Conservation (phyloP, 2,888 invertebrate genomes). For the Lasioglossum malachurum region DNA sequence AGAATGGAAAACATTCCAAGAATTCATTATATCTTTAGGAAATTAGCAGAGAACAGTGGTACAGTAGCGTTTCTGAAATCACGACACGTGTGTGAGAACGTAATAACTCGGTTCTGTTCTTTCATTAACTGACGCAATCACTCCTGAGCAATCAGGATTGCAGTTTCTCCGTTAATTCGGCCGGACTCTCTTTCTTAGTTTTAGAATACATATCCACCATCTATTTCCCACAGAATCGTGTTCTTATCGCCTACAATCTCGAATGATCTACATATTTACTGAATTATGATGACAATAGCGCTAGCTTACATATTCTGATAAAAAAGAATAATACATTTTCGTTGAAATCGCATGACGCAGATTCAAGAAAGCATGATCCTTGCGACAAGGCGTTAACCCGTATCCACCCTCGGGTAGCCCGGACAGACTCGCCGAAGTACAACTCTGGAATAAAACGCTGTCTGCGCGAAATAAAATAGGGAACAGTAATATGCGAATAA, state of each 20-base stretch:
- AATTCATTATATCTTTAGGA: neutral
- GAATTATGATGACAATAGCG: neutral
- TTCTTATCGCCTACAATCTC: neutral
- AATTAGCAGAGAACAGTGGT: neutral
- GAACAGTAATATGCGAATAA: constrained; percentile 16
- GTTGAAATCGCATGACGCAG: neutral
- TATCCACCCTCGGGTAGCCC: neutral
- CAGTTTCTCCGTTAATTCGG: neutral
- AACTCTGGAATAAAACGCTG: neutral
- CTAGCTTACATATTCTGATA: neutral
- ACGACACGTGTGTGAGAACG: neutral
- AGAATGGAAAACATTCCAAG: neutral
- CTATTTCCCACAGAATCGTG: neutral
- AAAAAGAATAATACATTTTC: neutral
- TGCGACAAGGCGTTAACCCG: neutral
- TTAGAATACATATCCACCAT: neutral
- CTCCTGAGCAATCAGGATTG: neutral
- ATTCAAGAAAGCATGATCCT: neutral
- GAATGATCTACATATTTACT: neutral
- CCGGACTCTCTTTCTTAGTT: neutral
- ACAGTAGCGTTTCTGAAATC: neutral
- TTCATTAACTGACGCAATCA: constrained; percentile 7
- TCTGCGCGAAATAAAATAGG: constrained; percentile 1
- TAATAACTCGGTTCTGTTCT: constrained; percentile 8
- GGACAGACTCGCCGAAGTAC: neutral